phyloP scores from a whole-genome alignment of 2,888 invertebrate species.

The Ectemnius continuus region DNA sequence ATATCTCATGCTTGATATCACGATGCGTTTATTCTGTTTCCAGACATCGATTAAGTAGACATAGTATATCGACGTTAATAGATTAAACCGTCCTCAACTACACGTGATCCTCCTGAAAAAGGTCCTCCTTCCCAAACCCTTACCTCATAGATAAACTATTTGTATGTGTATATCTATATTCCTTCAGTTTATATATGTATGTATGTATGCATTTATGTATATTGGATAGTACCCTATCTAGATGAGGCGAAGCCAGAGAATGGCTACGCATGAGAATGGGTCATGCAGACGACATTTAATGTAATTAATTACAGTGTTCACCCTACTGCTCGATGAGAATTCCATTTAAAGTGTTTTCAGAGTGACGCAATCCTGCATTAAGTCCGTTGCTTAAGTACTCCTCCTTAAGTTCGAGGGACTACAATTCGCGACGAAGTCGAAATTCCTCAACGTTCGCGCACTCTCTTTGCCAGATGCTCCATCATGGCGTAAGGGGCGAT shows the following conservation, averaged over 20 bases:
- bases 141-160: constrained; percentile 38
- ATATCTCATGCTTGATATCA: constrained; percentile 21
- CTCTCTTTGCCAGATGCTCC: too few species aligned
- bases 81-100: constrained; percentile 42
- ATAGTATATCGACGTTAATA: constrained; percentile 50
- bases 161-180: constrained; percentile 21
- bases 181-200: constrained; percentile 20
- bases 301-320: constrained; percentile 50
- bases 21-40: constrained; percentile 32
- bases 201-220: constrained; percentile 26
- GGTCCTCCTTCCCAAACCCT: constrained; percentile 36
- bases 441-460: constrained; percentile 26
- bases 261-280: constrained; percentile 50
- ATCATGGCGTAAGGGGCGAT: constrained; percentile 13
- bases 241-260: constrained; percentile 44
- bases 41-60: constrained; percentile 68
- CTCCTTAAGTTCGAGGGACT: constrained; percentile 12
- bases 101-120: constrained; percentile 47
- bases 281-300: constrained; percentile 66
- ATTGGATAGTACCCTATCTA: constrained; percentile 66
- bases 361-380: constrained; percentile 35
- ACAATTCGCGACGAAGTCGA: constrained; percentile 25
- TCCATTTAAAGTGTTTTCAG: constrained; percentile 29
- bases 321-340: constrained; percentile 54
- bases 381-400: constrained; percentile 23